Base-by-base conservation (phyloP, 2,113 vertebrate species). In the Amia ocellicauda region DNA sequence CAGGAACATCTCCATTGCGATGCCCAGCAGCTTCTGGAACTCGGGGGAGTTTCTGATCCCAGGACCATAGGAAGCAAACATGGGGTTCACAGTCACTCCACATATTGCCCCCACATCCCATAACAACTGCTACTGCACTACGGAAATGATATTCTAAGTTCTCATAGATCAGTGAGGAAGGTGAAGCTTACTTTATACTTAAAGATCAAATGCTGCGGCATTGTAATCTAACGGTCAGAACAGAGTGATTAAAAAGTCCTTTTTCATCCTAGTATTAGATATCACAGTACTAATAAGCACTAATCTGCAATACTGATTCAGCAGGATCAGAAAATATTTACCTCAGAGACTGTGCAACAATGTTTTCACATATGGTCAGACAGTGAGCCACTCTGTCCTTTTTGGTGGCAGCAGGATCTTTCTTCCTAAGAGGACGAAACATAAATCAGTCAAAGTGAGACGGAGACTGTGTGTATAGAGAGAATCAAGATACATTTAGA, bases 331-430 rank as follows among this genome's bases (percentile, higher is more conserved):
- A 24, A 23, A 5, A 36, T 40, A 40, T 36, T 36, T 91, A 99
- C 97, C 97, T 96, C 78, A 98, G 83, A 22, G 94, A 96, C 70
- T 97, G 96, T 31, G 94, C 94, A 73, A 97, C 92, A 24, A 99
- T 98, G 76, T 95, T 99, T 81, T 99, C 96, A 76, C 94, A 98
- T 89, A 99, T 99, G 3, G 96, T 99, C 81, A 98, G 81, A 71
- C 96, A 99, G 58, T 99, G 95, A 66, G 90, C 95, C 70, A 99
- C 96, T 4, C 96, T 83, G 75, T 99, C 97, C 66, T 99, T 99
- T 87, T 99, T 99, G 71, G 93, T 96, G 17, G 94, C 88, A 27
- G 92, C 88, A 70, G 93, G 92, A 64, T 99, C 96, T 80, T 98
- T 99, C 91, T 98, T 99, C 90, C 97, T 99, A 66, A 49, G 87